These are phyloP conservation scores for Phenganax subtilis DNA, from an alignment of 92 coral and sea anemone genomes.

Conservation along the genomic window DNA sequence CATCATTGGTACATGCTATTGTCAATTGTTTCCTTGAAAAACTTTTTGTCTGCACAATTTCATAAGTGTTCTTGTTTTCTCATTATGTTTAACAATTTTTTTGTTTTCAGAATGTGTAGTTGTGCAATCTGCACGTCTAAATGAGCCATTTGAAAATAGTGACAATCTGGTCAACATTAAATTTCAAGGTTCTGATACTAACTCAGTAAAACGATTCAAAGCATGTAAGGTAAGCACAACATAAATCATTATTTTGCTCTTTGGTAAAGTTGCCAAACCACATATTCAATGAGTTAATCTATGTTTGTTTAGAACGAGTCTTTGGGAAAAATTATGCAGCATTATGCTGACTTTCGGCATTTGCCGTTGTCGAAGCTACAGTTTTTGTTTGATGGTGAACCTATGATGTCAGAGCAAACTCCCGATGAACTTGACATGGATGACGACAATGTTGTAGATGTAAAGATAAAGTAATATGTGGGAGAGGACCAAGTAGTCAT, in stretches of 20 bases:
- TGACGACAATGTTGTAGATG: conserved; percentile 83
- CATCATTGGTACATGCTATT: conserved; percentile 64
- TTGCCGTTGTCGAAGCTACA: conserved; percentile 57
- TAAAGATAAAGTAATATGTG: conserved; percentile 36
- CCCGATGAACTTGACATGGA: conserved; percentile 89
- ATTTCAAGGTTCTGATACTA: conserved; percentile 70
- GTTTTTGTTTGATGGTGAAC: conserved; percentile 80
- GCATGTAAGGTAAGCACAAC: conserved; percentile 57
- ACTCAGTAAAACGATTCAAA: conserved; percentile 65
- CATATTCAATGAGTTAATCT: neutral
- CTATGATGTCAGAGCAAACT: conserved; percentile 59
- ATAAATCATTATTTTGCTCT: neutral
- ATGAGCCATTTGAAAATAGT: conserved; percentile 49
- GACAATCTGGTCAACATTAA: conserved; percentile 65
- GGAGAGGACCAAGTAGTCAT: neutral
- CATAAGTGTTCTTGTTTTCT: no score
- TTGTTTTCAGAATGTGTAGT: conserved; percentile 71
- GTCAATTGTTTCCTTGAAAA: no score
- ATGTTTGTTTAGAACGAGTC: conserved; percentile 56
- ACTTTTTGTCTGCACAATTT: no score
- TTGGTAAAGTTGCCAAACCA: neutral
- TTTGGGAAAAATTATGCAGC: conserved; percentile 57
- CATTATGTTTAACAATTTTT: neutral
- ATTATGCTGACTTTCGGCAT: conserved; percentile 66
- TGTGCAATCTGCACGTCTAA: conserved; percentile 48